phyloP scores from a whole-genome alignment of 2,113 vertebrate species.

The Thunnus thynnus region DNA sequence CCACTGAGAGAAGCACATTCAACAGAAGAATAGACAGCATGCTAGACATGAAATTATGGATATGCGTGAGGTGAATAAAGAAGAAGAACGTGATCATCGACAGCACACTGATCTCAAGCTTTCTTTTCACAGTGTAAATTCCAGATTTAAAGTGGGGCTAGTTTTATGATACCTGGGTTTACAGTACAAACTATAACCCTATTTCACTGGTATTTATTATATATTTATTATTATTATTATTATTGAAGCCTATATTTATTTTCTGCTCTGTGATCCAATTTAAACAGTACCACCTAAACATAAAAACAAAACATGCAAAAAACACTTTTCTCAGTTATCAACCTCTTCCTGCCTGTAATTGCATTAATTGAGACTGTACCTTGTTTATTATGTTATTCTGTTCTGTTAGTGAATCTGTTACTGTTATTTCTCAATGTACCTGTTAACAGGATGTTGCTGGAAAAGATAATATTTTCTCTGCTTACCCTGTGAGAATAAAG shows the following conservation, averaged over 20 bases:
- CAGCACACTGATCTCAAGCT: no score
- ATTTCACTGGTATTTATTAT: not conserved
- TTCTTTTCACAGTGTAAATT: not conserved
- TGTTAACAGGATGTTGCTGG: no score
- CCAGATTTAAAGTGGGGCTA: not conserved
- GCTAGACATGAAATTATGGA: not conserved
- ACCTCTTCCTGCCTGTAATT: no score
- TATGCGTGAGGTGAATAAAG: not conserved
- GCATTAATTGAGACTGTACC: no score
- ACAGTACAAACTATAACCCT: not conserved
- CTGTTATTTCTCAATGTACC: no score
- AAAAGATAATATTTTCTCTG: not conserved
- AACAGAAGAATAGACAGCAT: not conserved
- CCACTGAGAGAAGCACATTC: not conserved
- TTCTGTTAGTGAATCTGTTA: no score
- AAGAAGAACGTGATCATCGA: not conserved
- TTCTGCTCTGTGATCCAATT: not conserved
- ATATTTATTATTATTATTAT: not conserved
- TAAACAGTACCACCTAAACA: no score
- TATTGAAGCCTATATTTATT: not conserved
- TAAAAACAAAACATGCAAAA: no score
- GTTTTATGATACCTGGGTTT: not conserved
- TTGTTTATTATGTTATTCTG: no score
- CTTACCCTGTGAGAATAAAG: no score
- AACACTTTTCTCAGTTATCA: no score